Conservation (phyloP, 2,113 vertebrate genomes). For the Turdus rufiventris region DNA sequence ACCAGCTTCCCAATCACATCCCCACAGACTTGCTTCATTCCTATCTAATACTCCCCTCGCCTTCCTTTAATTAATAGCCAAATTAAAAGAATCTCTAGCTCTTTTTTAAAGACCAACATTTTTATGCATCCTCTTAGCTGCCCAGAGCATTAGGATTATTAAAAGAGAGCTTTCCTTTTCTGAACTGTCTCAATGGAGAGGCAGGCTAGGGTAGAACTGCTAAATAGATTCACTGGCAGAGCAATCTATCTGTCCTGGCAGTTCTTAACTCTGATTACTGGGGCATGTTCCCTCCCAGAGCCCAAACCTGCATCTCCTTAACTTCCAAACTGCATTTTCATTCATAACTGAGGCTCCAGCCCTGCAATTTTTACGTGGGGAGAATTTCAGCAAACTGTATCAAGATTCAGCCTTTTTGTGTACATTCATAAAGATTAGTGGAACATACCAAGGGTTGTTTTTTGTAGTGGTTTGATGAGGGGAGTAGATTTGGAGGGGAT, state of each 20-base stretch:
- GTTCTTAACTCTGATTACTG: neutral
- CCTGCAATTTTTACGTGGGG: neutral
- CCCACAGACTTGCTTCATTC: neutral
- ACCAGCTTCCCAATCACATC: neutral
- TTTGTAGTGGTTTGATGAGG: neutral
- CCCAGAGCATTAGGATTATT: constrained; percentile 15
- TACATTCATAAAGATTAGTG: neutral
- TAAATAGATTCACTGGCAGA: neutral
- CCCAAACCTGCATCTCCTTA: neutral
- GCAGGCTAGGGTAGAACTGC: neutral
- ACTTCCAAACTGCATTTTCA: neutral
- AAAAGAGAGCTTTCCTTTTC: neutral
- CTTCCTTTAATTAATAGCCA: neutral
- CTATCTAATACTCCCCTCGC: neutral
- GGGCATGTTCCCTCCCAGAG: neutral
- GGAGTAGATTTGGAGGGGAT: neutral
- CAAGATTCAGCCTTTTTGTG: neutral
- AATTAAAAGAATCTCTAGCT: neutral
- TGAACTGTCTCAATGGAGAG: neutral
- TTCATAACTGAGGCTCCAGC: neutral
- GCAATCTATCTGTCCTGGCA: neutral
- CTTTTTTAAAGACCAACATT: neutral
- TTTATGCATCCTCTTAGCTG: neutral
- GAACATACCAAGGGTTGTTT: neutral
- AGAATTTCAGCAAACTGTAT: neutral